Percentiles rank a stretch among this genome's conserved stretches.
Conservation (phyloP, 1,140 invertebrate species). For the Brachionus calyciflorus region DNA sequence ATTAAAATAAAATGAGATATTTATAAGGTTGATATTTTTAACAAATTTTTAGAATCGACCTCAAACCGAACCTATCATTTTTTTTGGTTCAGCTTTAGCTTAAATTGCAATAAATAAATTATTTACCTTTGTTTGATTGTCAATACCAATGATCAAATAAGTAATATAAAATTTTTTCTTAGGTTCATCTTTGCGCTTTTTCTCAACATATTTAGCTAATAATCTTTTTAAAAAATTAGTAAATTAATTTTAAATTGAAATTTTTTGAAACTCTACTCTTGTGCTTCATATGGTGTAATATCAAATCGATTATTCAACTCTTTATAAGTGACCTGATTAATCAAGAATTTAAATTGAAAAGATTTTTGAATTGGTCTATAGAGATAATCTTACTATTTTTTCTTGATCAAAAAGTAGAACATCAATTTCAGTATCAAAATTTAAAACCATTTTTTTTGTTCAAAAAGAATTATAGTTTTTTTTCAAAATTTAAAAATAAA, state of each 20-base stretch:
- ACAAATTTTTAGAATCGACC: too few species aligned
- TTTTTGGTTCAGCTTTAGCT: too few species aligned
- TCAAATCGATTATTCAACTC: constrained; percentile 18
- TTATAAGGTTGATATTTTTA: too few species aligned
- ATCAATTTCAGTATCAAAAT: constrained; percentile 18
- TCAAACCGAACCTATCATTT: too few species aligned
- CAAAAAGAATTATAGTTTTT: not conserved
- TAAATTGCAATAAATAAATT: too few species aligned
- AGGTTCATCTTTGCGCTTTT: constrained; percentile 2
- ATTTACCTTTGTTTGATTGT: constrained; percentile 6
- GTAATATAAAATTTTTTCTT: not conserved
- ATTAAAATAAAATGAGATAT: too few species aligned
- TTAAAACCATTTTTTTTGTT: not conserved
- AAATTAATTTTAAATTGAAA: not conserved
- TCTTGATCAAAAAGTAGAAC: constrained; percentile 20
- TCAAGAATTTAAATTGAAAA: too few species aligned
- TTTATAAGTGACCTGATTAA: constrained; percentile 27
- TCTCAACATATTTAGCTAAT: not conserved
- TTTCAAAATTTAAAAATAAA: not conserved
- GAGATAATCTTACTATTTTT: constrained; percentile 9
- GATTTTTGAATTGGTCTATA: too few species aligned
- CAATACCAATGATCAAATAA: not conserved
- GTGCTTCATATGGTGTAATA: not conserved
- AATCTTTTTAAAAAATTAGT: not conserved
- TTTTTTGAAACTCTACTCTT: not conserved